Percentiles rank a stretch among this genome's conserved stretches.
These are phyloP conservation scores for Uloborus diversus DNA, from an alignment of 1,140 invertebrate genomes.

Conservation along the genomic window DNA sequence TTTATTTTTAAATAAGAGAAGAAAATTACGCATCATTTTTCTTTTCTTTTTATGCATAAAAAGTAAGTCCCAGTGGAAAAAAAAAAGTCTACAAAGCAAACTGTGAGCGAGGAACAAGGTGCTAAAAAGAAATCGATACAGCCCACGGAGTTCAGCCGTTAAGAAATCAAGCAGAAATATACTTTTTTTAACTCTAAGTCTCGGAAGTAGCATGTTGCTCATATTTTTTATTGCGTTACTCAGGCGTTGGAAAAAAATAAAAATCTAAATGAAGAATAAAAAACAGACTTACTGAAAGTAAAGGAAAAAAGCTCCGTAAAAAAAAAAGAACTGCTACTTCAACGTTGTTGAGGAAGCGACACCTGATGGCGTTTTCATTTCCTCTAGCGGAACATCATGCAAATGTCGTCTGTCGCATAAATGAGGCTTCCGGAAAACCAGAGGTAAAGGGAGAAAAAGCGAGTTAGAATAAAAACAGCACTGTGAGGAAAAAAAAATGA, in stretches of 20 bases:
- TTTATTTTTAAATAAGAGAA: no score
- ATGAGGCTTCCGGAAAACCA: slow-evolving; percentile 41
- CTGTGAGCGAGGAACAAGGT: slow-evolving; percentile 43
- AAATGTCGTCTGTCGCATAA: slow-evolving; percentile 51
- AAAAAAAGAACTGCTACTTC: slow-evolving; percentile 26
- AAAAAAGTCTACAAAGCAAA: slow-evolving; percentile 28
- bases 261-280: neutral
- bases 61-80: no score
- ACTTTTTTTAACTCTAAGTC: slow-evolving; percentile 24
- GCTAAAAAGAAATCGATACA: slow-evolving; percentile 51
- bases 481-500: slow-evolving; percentile 2
- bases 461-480: neutral
- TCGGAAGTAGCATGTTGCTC: slow-evolving; percentile 47
- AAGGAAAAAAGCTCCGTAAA: slow-evolving; percentile 5
- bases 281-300: neutral
- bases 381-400: slow-evolving; percentile 50
- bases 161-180: slow-evolving; percentile 48
- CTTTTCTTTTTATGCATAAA: neutral
- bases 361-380: slow-evolving; percentile 54
- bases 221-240: slow-evolving; percentile 9
- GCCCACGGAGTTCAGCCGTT: slow-evolving; percentile 44
- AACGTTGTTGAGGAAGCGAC: slow-evolving; percentile 40
- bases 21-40: neutral
- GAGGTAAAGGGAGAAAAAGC: neutral
- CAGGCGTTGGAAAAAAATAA: neutral